A percentile compares a stretch with the other conserved stretches of the same genome.
Conservation (phyloP, 1,140 invertebrate genomes). For the Magallana angulata region DNA sequence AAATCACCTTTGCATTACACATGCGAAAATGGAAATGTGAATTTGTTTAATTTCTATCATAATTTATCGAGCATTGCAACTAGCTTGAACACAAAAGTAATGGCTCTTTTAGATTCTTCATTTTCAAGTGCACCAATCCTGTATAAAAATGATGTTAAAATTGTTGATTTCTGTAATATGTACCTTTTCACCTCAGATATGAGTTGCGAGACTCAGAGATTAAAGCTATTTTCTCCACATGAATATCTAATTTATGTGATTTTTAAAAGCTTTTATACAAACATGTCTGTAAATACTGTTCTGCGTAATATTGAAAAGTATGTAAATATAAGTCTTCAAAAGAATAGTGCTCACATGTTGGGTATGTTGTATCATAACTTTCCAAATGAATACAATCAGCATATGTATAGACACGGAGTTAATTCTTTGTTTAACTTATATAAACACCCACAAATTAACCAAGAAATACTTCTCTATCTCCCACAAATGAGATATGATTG, state of each 20-base stretch:
- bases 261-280: too few species aligned
- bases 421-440: background rate
- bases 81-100: background rate
- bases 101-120: background rate
- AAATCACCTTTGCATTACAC: background rate
- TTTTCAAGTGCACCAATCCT: background rate
- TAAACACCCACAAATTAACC: background rate
- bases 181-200: too few species aligned
- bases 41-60: background rate
- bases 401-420: background rate
- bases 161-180: too few species aligned
- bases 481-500: background rate
- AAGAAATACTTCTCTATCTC: background rate
- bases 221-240: background rate
- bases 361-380: background rate
- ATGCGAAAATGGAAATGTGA: background rate
- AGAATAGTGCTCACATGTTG: background rate
- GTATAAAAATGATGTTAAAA: background rate
- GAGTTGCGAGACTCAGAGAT: background rate
- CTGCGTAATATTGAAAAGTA: background rate
- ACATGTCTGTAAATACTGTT: background rate
- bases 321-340: background rate
- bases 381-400: background rate
- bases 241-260: background rate
- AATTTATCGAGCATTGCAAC: background rate